Evolutionary conservation across 2,797 vertebrate species (phyloP).

Genomic region (Myiotriccus ornatus): DNA sequence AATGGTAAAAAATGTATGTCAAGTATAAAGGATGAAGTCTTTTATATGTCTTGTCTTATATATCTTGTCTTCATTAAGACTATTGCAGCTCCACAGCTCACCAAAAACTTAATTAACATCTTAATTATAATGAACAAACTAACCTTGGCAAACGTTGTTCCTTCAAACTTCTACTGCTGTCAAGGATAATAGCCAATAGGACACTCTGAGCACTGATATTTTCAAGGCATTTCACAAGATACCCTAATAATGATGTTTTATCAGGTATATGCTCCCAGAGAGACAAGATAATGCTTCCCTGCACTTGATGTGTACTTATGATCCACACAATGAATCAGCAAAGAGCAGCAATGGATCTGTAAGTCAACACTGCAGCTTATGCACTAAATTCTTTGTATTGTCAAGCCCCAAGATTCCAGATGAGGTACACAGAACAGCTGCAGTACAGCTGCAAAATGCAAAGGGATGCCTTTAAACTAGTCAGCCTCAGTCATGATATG

Average conservation of each 20-base stretch:
- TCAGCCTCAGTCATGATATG: background rate
- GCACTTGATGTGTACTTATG: background rate
- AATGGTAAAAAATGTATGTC: background rate
- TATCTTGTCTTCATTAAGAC: background rate
- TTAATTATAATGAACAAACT: background rate
- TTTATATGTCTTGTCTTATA: background rate
- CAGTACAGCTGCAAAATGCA: background rate
- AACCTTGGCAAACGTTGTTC: background rate
- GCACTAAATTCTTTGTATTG: background rate
- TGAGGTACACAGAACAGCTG: background rate
- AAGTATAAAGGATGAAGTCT: background rate
- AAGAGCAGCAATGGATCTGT: background rate
- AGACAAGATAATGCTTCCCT: background rate
- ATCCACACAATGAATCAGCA: background rate
- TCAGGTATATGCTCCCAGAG: background rate
- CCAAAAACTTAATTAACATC: background rate
- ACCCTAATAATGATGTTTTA: background rate
- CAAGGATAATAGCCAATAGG: background rate
- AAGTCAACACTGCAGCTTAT: background rate
- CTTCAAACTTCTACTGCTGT: background rate
- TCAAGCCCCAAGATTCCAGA: background rate
- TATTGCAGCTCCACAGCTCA: background rate
- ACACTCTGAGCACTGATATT: background rate
- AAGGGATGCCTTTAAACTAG: background rate
- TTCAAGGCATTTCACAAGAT: background rate